Evolutionary conservation across 2,888 invertebrate species (phyloP), one percentile per base, ranked within the genome.

Genomic region (Mongoloraphidia duomilia): DNA sequence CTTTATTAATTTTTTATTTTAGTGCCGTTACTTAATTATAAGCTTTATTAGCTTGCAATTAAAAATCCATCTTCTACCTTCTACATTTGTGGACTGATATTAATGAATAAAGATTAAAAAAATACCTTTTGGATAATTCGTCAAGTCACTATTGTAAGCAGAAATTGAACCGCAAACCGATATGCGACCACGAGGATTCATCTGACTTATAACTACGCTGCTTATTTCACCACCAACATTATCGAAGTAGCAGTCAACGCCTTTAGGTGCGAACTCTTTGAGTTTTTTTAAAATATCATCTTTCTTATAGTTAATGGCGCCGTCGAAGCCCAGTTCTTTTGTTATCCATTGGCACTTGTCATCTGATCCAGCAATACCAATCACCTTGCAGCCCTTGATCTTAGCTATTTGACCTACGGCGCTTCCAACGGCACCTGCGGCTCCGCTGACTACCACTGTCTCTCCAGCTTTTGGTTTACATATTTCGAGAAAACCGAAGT

Each of bases 351-450:
- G 67, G 54, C 80, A 79, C 69, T 87, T 86, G 17, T 76, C 78
- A 54, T 83, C 77, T 4, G 77, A 72, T 1, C 85, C 84, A 12
- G 82, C 78, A 56, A 82, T 76, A 3, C 84, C 86, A 55, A 86
- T 78, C 0, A 83, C 84, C 49, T 65, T 73, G 57, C 82, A 78
- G 11, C 79, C 82, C 64, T 80, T 72, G 44, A 80, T 74, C 68
- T 85, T 86, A 1, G 78, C 87, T 53, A 88, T 82, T 70, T 87
- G 87, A 2, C 86, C 86, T 33, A 84, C 86, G 44, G 80, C 73
- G 50, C 76, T 79, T 8, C 87, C 88, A 11, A 87, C 85, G 37
- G 85, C 86, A 13, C 87, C 87, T 17, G 82, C 86, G 11, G 86
- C 87, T 6, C 80, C 80, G 34, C 77, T 80, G 2, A 88, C 76